Base-by-base conservation (phyloP, 1,140 invertebrate genomes). In the Drosophila orena region DNA sequence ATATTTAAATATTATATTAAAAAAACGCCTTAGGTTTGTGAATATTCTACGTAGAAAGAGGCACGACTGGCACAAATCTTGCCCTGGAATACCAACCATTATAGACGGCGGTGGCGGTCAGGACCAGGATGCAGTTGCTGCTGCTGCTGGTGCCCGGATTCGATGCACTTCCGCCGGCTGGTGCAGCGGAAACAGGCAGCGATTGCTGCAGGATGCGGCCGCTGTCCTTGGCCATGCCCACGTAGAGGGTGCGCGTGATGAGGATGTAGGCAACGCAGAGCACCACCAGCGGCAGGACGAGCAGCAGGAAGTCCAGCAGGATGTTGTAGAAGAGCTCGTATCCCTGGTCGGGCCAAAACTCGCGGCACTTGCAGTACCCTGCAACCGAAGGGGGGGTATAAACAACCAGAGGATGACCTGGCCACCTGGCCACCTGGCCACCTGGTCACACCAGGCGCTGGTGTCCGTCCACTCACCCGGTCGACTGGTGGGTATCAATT, bases 241-340 rank as follows among this genome's bases (percentile, higher is more conserved):
- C 93, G 94, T 95, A 96, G 0, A 96, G 93, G 68, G 96, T 96
- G 38, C 93, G 94, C 0, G 95, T 95, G 44, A 97, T 97, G 12
- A 95, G 92, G 17, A 94, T 95, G 80, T 97, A 97, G 3, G 96
- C 96, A 27, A 96, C 93, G 1, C 94, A 94, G 94, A 98, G 96
- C 50, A 97, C 94, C 42, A 96, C 85, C 58, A 97, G 93, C 0
- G 97, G 97, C 7, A 97, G 81, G 1, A 97, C 93, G 3, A 97
- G 93, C 2, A 97, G 92, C 4, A 95, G 93, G 0, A 95, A 93
- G 79, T 97, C 96, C 77, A 97, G 92, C 53, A 96, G 94, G 4
- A 97, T 91, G 86, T 96, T 97, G 92, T 96, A 97, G 0, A 94
- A 94, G 49, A 94, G 93, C 81, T 97, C 96, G 57, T 93, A 92